A percentile compares a stretch with the other conserved stretches of the same genome.
These are phyloP conservation scores for Drosophila persimilis DNA, from an alignment of 1,140 invertebrate genomes.

Conservation along the genomic window DNA sequence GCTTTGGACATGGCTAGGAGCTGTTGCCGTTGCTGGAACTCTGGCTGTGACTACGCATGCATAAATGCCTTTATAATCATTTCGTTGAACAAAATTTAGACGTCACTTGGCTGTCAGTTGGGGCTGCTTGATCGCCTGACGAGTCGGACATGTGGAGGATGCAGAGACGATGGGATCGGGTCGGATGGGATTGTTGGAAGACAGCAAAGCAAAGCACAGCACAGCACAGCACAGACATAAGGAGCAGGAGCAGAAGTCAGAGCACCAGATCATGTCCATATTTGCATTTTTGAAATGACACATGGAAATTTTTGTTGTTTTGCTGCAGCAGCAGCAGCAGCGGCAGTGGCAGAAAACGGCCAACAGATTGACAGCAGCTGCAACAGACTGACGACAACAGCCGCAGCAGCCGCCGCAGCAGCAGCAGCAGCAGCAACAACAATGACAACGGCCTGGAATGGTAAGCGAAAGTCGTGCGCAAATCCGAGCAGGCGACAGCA, in stretches of 20 bases:
- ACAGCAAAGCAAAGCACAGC: constrained; percentile 9
- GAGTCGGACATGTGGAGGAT: constrained; percentile 44
- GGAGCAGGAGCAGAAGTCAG: constrained; percentile 25
- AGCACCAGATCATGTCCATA: constrained; percentile 77
- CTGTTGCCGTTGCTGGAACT: neutral
- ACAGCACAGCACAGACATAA: constrained; percentile 22
- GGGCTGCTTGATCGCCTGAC: constrained; percentile 53
- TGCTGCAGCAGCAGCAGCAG: constrained; percentile 53
- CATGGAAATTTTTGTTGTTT: constrained; percentile 74
- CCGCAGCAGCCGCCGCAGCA: constrained; percentile 15
- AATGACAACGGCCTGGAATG: constrained; percentile 57
- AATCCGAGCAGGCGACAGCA: constrained; percentile 66
- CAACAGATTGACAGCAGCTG: constrained; percentile 81
- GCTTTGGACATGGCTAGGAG: constrained; percentile 33
- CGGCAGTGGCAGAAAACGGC: constrained; percentile 50
- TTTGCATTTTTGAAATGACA: constrained; percentile 82
- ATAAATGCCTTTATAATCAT: constrained; percentile 81
- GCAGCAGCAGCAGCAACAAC: constrained; percentile 24
- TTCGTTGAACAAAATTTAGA: constrained; percentile 79
- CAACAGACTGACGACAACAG: constrained; percentile 52
- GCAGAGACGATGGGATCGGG: constrained; percentile 1
- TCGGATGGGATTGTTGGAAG: too few relatives aligned
- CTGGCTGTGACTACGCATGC: constrained; percentile 65
- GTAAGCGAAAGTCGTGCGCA: constrained; percentile 75
- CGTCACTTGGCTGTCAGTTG: constrained; percentile 73